Evolutionary conservation across 2,797 vertebrate genomes (phyloP), one percentile per base, ranked within the genome.

Genomic region (Antrozous pallidus): DNA sequence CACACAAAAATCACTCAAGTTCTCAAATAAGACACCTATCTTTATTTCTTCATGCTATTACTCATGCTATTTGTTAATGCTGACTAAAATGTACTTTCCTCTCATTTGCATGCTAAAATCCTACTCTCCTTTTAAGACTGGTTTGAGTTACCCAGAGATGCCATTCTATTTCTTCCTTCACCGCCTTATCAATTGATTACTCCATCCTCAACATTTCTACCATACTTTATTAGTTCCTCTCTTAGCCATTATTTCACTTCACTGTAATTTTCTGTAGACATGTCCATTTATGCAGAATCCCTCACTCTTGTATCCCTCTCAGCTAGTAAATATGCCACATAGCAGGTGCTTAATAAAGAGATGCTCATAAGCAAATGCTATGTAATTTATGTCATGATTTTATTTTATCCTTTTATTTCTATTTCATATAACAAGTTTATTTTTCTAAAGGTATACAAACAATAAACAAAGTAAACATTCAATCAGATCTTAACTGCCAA

Each of bases 401-500:
- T 67, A 33, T 67, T 67, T 33, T 33, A 65, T 16, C 31, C 18
- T 65, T 65, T 65, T 33, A 65, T 69, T 91, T 96, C 84, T 96
- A 80, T 84, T 97, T 94, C 97, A 91, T 83, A 86, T 93, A 94
- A 97, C 81, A 95, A 96, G 95, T 98, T 97, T 83, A 93, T 96
- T 96, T 97, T 94, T 89, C 93, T 51, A 94, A 94, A 97, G 94
- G 94, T 74, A 95, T 92, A 97, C 95, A 93, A 63, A 90, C 78
- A 97, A 95, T 97, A 96, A 97, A 90, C 95, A 96, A 97, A 96
- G 96, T 98, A 97, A 98, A 98, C 94, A 92, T 93, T 93, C 96
- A 90, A 51, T 88, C 86, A 97, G 94, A 86, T 96, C 71, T 97
- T 95, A 95, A 81, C 6, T 94, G 95, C 91, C 94, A 47, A 87